A percentile compares a stretch with the other conserved stretches of the same genome.
Evolutionary conservation across 2,113 vertebrate species (phyloP).

Genomic region (Leucosticte australis): DNA sequence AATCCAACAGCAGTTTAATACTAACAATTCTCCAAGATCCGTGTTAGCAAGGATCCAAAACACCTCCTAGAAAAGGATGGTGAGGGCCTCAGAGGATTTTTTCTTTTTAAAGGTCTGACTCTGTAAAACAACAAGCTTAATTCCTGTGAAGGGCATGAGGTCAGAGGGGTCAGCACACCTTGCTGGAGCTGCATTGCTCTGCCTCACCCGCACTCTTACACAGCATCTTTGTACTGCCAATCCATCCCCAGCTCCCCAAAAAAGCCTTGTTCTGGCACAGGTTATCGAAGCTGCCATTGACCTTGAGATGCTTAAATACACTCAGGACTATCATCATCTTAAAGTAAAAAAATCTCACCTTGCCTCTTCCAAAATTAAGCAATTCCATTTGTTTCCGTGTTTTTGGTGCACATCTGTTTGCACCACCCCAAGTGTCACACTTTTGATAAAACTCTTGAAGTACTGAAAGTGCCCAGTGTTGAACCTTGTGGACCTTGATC

Average conservation of each 20-base stretch:
- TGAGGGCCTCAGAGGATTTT: not conserved
- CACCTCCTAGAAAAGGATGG: not conserved
- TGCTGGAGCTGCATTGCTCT: rapidly evolving
- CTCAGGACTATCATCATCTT: not conserved
- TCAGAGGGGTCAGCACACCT: not conserved
- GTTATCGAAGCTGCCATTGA: not conserved
- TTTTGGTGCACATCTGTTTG: not conserved
- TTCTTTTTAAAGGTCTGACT: not conserved
- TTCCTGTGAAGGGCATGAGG: not conserved
- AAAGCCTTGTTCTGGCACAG: not conserved
- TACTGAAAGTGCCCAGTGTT: not conserved
- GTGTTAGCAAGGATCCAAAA: not conserved
- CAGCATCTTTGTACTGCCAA: not conserved
- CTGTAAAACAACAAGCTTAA: not conserved
- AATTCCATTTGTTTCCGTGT: not conserved
- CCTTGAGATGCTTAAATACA: not conserved
- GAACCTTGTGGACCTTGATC: not conserved
- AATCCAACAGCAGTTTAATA: not conserved
- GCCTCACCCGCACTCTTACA: not conserved
- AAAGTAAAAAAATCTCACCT: not conserved
- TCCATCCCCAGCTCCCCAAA: not conserved
- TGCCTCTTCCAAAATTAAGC: not conserved
- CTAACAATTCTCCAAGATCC: not conserved
- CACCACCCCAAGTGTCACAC: not conserved
- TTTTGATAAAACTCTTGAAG: not conserved